Evolutionary conservation across 2,113 vertebrate species (phyloP), one percentile per base, ranked within the genome.

Genomic region (Smithornis capensis): DNA sequence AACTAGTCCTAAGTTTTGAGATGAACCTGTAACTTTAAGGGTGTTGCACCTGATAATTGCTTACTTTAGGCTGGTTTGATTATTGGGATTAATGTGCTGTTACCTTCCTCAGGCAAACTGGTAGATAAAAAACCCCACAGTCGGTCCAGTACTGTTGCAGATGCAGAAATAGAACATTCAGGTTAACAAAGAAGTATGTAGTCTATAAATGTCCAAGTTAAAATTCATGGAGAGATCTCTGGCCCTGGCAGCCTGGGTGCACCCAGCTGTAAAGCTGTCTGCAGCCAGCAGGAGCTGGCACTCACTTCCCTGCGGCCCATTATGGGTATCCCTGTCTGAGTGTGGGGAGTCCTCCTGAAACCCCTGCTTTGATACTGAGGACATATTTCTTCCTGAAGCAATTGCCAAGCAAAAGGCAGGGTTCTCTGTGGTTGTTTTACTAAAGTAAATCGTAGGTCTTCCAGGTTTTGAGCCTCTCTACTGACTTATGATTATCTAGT

Each of bases 291-390:
- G 59, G 60, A 94, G 64, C 45, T 88, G 78, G 15, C 24, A 24
- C 22, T 5, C 35, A 7, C 10, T 53, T 31, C 33, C 42, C 52
- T 55, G 83, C n/a, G 28, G 35, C 12, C 12, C 11, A 5, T 31
- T 59, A 9, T 2, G 22, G 45, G 9, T 8, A 7, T 65, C n/a
- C 27, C n/a, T 62, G n/a, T 23, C 19, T 0, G 0, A 53, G 28
- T 2, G 27, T 27, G 33, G 56, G n/a, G 49, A 42, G 50, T 29
- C n/a, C n/a, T 49, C 25, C 49, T 52, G 40, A 79, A 47, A 16
- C 7, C n/a, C 17, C 18, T 70, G 21, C 50, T 77, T 76, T 42
- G 79, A 33, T 62, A 22, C 38, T 49, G 55, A 64, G 79, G 29
- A 12, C 3, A 1, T 42, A 4, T 12, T 79, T 94, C 45, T 59